A percentile compares a stretch with the other conserved stretches of the same genome.
These are phyloP conservation scores for human DNA, from an alignment of 2,113 vertebrate species.

Conservation along the genomic window DNA sequence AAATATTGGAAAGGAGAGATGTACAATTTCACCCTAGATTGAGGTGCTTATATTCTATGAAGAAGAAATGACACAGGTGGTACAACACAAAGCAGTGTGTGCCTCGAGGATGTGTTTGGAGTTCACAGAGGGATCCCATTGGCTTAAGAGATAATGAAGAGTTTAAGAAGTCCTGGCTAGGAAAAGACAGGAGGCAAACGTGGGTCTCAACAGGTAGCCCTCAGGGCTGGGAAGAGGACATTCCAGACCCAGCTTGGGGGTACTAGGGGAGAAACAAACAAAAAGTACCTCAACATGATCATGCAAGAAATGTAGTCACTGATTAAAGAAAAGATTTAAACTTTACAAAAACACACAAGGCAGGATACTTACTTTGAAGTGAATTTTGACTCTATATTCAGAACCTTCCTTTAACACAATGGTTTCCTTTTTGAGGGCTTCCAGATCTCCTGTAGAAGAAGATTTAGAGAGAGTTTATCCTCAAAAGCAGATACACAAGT, in stretches of 20 bases:
- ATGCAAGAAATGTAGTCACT: not conserved
- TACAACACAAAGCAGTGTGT: not conserved
- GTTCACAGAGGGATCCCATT: not conserved
- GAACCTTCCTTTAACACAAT: slow-evolving; percentile 88
- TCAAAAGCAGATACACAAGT: not conserved
- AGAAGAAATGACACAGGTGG: not conserved
- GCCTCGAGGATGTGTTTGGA: not conserved
- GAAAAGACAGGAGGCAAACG: not conserved
- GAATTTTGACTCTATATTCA: slow-evolving; percentile 88
- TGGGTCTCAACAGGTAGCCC: not conserved
- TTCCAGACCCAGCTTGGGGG: not conserved
- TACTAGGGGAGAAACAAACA: not conserved
- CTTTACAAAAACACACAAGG: not conserved
- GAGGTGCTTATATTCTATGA: not conserved
- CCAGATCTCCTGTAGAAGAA: slow-evolving; percentile 82
- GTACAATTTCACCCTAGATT: no score
- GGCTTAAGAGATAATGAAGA: not conserved
- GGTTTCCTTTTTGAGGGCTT: slow-evolving; percentile 86
- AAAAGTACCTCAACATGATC: not conserved
- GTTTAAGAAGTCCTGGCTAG: not conserved
- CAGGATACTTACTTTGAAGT: slow-evolving; percentile 86
- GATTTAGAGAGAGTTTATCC: slow-evolving; percentile 21
- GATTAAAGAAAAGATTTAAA: not conserved
- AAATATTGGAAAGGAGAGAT: not conserved
- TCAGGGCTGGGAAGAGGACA: not conserved